Evolutionary conservation across 2,888 invertebrate genomes (phyloP).

Genomic region (Campaea margaritaria): DNA sequence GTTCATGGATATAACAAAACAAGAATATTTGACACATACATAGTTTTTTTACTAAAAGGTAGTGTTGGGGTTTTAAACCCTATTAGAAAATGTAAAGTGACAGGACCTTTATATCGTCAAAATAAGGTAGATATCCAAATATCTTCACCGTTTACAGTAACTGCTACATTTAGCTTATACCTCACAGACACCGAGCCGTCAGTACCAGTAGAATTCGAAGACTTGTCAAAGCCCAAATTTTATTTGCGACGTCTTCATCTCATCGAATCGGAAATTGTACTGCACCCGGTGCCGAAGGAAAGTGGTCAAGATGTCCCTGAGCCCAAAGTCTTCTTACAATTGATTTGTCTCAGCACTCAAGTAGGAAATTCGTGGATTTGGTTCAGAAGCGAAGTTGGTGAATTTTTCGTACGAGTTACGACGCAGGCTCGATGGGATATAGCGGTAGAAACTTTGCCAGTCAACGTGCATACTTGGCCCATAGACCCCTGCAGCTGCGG

Average conservation of each 20-base stretch:
- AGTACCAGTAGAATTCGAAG: slow-evolving; percentile 61
- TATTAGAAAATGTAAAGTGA: slow-evolving; percentile 71
- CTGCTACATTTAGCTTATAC: slow-evolving; percentile 56
- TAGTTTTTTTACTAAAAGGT: slow-evolving; percentile 69
- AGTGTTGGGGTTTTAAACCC: slow-evolving; percentile 63
- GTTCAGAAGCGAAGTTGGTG: slow-evolving; percentile 71
- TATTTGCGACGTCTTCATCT: slow-evolving; percentile 65
- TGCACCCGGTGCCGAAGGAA: slow-evolving; percentile 65
- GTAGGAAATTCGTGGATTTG: slow-evolving; percentile 73
- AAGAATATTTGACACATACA: slow-evolving; percentile 76
- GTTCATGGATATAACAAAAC: slow-evolving; percentile 79
- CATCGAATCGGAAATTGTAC: slow-evolving; percentile 67
- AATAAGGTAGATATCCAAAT: slow-evolving; percentile 71
- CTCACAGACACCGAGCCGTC: slow-evolving; percentile 71
- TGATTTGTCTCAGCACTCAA: slow-evolving; percentile 73
- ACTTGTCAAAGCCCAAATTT: slow-evolving; percentile 57
- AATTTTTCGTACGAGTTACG: slow-evolving; percentile 73
- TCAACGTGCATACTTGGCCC: slow-evolving; percentile 68
- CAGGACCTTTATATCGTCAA: slow-evolving; percentile 71
- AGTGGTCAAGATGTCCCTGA: slow-evolving; percentile 59
- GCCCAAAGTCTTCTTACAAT: slow-evolving; percentile 69
- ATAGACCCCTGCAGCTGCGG: slow-evolving; percentile 74
- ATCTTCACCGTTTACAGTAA: slow-evolving; percentile 63
- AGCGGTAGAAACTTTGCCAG: slow-evolving; percentile 68
- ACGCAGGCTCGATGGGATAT: slow-evolving; percentile 76